Evolutionary conservation across 2,113 vertebrate genomes (phyloP).

Genomic region (Burhinus oedicnemus): DNA sequence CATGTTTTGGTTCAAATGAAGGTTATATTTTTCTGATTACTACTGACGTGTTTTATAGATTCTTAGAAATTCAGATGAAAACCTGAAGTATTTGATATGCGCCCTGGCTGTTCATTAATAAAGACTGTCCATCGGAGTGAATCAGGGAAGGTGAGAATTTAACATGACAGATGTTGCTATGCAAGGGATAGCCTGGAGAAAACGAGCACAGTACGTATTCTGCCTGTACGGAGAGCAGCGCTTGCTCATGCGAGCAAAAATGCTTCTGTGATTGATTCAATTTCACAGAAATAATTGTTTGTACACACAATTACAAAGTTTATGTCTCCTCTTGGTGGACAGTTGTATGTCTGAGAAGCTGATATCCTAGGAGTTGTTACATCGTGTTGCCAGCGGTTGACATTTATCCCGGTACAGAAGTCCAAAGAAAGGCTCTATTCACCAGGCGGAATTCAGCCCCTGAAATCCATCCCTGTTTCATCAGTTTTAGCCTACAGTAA

Average conservation of each 20-base stretch:
- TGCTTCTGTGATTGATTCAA: background rate
- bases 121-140: background rate
- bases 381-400: background rate
- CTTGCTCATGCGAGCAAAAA: background rate
- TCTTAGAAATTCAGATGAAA: background rate
- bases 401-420: background rate
- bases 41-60: background rate
- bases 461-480: background rate
- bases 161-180: background rate
- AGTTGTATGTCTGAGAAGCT: background rate
- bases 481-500: background rate
- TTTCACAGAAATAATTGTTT: background rate
- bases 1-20: background rate
- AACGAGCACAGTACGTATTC: background rate
- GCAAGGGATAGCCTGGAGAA: background rate
- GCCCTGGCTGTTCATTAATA: slow-evolving; percentile 14
- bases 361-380: background rate
- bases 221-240: background rate
- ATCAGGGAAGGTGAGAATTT: background rate
- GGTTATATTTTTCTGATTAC: background rate
- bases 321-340: background rate
- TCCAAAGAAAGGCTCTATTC: background rate
- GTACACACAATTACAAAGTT: background rate
- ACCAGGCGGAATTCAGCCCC: background rate
- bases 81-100: background rate